A percentile compares a stretch with the other conserved stretches of the same genome.
phyloP scores from a whole-genome alignment of 1,140 invertebrate genomes.

The Lasaia peninsularis region DNA sequence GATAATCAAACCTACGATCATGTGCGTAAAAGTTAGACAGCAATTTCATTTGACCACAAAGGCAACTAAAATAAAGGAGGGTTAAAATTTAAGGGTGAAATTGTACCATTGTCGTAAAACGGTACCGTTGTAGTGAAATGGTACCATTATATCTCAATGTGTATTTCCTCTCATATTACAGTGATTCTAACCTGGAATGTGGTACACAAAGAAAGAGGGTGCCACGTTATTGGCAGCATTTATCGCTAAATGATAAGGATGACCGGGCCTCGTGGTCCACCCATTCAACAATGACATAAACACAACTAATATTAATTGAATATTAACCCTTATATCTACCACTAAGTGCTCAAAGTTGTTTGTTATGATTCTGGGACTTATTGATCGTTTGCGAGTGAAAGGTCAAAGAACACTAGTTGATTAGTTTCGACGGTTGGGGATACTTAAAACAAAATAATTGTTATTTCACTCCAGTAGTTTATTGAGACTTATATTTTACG shows the following conservation, averaged over 20 bases:
- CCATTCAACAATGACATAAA: slow-evolving; percentile 1
- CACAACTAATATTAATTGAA: slow-evolving; percentile 2
- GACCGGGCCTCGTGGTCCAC: not conserved
- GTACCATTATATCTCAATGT: not conserved
- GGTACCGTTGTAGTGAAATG: not conserved
- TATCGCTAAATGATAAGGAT: slow-evolving; percentile 7
- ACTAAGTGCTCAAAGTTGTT: slow-evolving; percentile 2
- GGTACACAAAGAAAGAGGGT: slow-evolving; percentile 1
- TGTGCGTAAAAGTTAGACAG: too few species aligned
- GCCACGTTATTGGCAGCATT: slow-evolving; percentile 1
- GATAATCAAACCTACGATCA: too few species aligned
- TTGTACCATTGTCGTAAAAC: too few species aligned
- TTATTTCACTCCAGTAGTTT: not conserved
- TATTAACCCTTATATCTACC: not conserved
- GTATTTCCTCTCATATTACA: not conserved
- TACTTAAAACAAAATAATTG: slow-evolving; percentile 12
- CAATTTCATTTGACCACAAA: too few species aligned
- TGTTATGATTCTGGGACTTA: not conserved
- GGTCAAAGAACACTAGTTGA: slow-evolving; percentile 11
- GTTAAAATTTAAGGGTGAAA: too few species aligned
- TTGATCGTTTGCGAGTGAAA: not conserved
- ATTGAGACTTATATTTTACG: not conserved
- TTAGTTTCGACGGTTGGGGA: slow-evolving; percentile 10
- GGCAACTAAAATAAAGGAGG: too few species aligned
- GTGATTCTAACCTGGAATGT: slow-evolving; percentile 2